Evolutionary conservation across 2,113 vertebrate species (phyloP), one percentile per base, ranked within the genome.

Genomic region (Platichthys stellatus): DNA sequence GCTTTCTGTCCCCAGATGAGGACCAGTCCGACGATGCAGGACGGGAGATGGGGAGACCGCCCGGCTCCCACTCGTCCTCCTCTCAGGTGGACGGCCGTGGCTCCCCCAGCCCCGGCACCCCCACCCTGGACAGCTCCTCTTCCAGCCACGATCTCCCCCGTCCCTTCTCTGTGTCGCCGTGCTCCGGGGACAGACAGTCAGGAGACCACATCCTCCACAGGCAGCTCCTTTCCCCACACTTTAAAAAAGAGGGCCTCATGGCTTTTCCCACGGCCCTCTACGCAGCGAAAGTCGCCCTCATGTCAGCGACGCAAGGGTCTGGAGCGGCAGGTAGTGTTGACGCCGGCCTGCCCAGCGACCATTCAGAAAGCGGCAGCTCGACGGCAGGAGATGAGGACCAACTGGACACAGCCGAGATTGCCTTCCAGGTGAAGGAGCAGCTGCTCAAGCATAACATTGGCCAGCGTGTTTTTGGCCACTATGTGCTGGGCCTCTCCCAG

Each of bases 361-460:
- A 94, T 0, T 88, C 92, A 0, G 98, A 98, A 47, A 93, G 94
- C 1, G 92, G 95, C 8, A 87, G 90, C 47, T 75, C 95, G 0
- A 80, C 89, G 0, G 91, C 91, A 0, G 82, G 91, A 0, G 98
- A 99, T 0, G 98, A 99, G 49, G 97, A 98, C 88, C 96, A 97
- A 76, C 87, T 99, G 88, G 97, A 99, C 88, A 99, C 98, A 0
- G 95, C 97, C 0, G 98, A 99, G 91, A 99, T 99, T 14, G 98
- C 98, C 47, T 98, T 96, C 92, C 98, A 99, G 91, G 97, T 99
- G 89, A 99, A 99, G 90, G 98, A 99, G 81, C 98, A 99, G 94
- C 95, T 99, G 81, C 94, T 99, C 73, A 99, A 98, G 79, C 98
- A 99, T 93, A 99, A 99, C 93, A 99, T 99, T 0, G 98, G 98